These are phyloP conservation scores for Micrastur ruficollis DNA, from an alignment of 2,797 vertebrate species.

Conservation along the genomic window DNA sequence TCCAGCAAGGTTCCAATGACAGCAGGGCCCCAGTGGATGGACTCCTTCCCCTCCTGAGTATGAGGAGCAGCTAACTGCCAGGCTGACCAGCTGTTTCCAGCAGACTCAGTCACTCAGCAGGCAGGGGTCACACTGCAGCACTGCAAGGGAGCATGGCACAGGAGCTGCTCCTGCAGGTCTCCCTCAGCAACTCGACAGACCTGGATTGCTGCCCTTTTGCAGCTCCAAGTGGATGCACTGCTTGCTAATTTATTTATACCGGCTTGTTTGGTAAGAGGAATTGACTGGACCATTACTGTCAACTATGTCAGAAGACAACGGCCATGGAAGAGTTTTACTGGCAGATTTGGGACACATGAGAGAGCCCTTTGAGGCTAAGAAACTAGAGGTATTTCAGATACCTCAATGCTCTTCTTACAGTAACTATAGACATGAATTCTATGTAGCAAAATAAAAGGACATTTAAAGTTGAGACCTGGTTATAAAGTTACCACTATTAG, in stretches of 20 bases:
- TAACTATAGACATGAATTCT: background rate
- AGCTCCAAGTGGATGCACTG: background rate
- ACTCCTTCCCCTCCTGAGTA: background rate
- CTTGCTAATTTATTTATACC: constrained; percentile 42
- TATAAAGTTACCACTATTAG: background rate
- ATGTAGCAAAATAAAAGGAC: background rate
- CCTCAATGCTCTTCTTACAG: background rate
- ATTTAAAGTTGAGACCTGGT: background rate
- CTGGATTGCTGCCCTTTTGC: background rate
- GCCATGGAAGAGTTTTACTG: constrained; percentile 3
- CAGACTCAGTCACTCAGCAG: background rate
- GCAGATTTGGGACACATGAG: constrained; percentile 33
- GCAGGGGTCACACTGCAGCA: background rate
- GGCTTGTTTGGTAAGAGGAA: background rate
- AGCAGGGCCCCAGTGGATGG: background rate
- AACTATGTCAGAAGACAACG: background rate
- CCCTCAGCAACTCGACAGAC: accelerated
- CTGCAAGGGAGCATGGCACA: background rate
- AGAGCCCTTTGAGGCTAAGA: background rate
- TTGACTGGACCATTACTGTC: constrained; percentile 15
- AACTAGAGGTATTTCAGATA: background rate
- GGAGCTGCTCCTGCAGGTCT: background rate
- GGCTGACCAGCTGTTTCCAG: background rate
- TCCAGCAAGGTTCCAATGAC: background rate
- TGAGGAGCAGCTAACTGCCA: background rate